These are phyloP conservation scores for Drosophila tsacasi DNA, from an alignment of 1,140 invertebrate species.

Conservation along the genomic window DNA sequence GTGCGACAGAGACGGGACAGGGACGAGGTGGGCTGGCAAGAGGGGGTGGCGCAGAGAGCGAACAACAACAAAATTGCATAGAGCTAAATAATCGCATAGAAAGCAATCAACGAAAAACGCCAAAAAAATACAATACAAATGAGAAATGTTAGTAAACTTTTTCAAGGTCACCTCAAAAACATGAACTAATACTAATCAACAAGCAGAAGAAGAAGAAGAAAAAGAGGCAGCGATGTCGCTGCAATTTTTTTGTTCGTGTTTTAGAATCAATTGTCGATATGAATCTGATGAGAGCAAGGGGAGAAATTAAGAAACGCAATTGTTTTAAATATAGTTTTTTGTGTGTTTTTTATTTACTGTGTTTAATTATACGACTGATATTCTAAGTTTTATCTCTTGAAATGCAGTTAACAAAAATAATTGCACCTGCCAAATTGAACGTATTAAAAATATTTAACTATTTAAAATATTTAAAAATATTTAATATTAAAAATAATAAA, in stretches of 20 bases:
- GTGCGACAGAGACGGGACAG: slow-evolving; percentile 1
- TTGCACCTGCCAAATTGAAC: no score
- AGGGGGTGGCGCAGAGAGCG: slow-evolving; percentile 6
- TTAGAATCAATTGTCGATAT: slow-evolving; percentile 12
- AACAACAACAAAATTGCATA: slow-evolving; percentile 41
- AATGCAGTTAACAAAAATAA: background rate
- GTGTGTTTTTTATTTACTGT: background rate
- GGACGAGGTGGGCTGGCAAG: no score
- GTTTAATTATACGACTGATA: background rate
- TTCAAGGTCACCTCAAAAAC: slow-evolving; percentile 78
- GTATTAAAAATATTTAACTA: no score
- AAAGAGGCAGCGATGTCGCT: slow-evolving; percentile 21
- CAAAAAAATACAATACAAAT: slow-evolving; percentile 44
- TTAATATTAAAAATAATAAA: no score
- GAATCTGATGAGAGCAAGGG: background rate
- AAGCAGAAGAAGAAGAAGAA: slow-evolving; percentile 4
- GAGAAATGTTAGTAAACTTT: slow-evolving; percentile 79
- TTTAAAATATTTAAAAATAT: no score
- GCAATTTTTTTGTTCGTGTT: slow-evolving; percentile 30
- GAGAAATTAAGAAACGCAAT: background rate
- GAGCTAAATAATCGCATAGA: slow-evolving; percentile 42
- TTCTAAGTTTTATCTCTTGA: background rate
- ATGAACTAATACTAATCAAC: slow-evolving; percentile 71
- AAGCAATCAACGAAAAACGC: slow-evolving; percentile 36
- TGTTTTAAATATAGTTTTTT: background rate